Conservation (phyloP, 2,888 invertebrate species). For the Drosophila neonasuta region DNA sequence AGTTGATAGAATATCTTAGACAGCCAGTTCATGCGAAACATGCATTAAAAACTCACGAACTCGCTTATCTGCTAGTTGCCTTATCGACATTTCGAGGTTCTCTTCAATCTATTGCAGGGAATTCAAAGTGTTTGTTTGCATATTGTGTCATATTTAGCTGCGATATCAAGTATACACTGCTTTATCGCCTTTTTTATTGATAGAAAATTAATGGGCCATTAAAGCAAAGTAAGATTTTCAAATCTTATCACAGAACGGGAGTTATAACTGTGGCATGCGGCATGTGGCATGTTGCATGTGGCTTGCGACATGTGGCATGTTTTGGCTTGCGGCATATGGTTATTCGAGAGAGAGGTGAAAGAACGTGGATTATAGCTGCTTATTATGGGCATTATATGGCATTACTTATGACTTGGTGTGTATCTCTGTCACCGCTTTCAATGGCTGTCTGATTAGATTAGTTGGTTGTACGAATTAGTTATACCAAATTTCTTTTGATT, state of each 20-base stretch:
- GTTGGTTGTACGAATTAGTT: conserved; percentile 2
- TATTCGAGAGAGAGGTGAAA: not conserved
- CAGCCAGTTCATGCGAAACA: not conserved
- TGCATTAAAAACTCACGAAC: not conserved
- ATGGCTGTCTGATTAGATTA: conserved; percentile 32
- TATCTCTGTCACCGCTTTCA: conserved; percentile 11
- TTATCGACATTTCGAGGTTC: not conserved
- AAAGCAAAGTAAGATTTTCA: conserved; percentile 12
- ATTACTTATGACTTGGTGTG: not conserved
- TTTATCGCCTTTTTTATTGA: conserved; percentile 8
- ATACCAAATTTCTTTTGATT: conserved; percentile 12
- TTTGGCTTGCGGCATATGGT: not conserved
- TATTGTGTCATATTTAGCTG: not conserved
- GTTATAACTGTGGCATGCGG: not conserved
- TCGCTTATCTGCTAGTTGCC: not conserved
- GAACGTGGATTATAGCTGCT: not conserved
- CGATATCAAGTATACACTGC: not conserved
- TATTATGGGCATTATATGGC: conserved; percentile 4
- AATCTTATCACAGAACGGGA: conserved; percentile 26
- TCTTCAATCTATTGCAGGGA: not conserved
- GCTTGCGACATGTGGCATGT: not conserved
- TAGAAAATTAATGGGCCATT: conserved; percentile 18
- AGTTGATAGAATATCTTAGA: not conserved
- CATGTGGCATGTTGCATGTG: not conserved
- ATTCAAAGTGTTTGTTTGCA: not conserved